Conservation (phyloP, 2,888 invertebrate genomes). For the Lepidonotus clava region DNA sequence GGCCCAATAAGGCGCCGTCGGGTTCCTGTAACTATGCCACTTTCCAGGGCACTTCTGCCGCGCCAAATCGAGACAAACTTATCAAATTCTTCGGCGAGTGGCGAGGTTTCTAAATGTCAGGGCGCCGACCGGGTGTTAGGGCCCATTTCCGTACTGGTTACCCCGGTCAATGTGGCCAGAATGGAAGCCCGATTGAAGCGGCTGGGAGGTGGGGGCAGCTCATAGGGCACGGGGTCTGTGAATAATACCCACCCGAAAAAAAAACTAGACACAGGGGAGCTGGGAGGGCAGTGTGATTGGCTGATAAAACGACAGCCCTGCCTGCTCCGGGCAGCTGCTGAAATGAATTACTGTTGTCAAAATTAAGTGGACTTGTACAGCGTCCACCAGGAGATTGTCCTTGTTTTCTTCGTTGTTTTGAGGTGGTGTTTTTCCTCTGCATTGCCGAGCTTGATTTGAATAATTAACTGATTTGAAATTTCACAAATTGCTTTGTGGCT, state of each 20-base stretch:
- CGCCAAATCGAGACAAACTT: conserved; percentile 39
- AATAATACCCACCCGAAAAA: no score
- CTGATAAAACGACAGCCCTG: background rate
- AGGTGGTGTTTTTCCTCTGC: no score
- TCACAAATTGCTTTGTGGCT: no score
- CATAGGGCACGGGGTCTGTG: no score
- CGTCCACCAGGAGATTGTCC: no score
- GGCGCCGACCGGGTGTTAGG: background rate
- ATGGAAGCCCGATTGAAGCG: background rate
- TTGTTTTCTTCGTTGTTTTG: no score
- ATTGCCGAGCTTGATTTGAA: no score
- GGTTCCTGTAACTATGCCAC: conserved; percentile 13
- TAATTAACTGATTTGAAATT: no score
- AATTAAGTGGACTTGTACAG: conserved; percentile 15
- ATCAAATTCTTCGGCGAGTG: conserved; percentile 17
- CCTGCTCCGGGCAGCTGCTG: background rate
- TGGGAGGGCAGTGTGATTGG: background rate
- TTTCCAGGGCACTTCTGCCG: background rate
- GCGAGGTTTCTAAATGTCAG: conserved; percentile 15
- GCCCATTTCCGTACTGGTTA: conserved; percentile 29
- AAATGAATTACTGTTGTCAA: conserved; percentile 15
- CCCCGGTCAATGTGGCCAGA: background rate
- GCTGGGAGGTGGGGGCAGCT: background rate
- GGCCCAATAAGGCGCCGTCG: background rate
- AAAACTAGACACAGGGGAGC: background rate